Evolutionary conservation across 1,140 invertebrate species (phyloP).

Genomic region (Dinothrombium tinctorium): DNA sequence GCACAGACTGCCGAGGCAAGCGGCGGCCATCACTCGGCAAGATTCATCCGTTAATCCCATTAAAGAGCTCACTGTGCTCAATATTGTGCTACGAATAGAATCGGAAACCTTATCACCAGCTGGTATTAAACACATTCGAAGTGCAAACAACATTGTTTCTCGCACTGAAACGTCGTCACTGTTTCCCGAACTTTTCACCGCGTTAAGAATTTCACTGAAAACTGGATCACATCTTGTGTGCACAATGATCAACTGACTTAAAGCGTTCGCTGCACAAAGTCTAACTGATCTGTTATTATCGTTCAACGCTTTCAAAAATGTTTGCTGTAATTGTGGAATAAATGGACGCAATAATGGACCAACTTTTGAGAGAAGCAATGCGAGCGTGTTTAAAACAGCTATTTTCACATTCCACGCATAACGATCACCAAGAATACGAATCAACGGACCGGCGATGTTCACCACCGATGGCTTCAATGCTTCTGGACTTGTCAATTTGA

Average conservation of each 20-base stretch:
- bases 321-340: slow-evolving; percentile 89
- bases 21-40: slow-evolving; percentile 50
- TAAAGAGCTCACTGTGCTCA: slow-evolving; percentile 36
- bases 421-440: slow-evolving; percentile 85
- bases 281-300: slow-evolving; percentile 66
- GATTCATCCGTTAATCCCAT: slow-evolving; percentile 51
- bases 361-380: slow-evolving; percentile 67
- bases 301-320: slow-evolving; percentile 77
- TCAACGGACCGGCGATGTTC: slow-evolving; percentile 87
- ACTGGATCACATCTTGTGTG: slow-evolving; percentile 60
- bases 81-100: slow-evolving; percentile 45
- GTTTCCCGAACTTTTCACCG: slow-evolving; percentile 60
- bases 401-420: slow-evolving; percentile 81
- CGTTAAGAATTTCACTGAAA: slow-evolving; percentile 67
- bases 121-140: slow-evolving; percentile 50
- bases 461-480: slow-evolving; percentile 83
- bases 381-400: slow-evolving; percentile 79
- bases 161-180: slow-evolving; percentile 25
- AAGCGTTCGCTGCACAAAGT: slow-evolving; percentile 60
- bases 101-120: slow-evolving; percentile 75
- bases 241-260: slow-evolving; percentile 66
- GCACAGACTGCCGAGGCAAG: slow-evolving; percentile 64
- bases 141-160: slow-evolving; percentile 73
- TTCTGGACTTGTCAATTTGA: slow-evolving; percentile 51
- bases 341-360: slow-evolving; percentile 86